A percentile compares a stretch with the other conserved stretches of the same genome.
phyloP scores from a whole-genome alignment of 2,113 vertebrate species.

The Vidua chalybeata region DNA sequence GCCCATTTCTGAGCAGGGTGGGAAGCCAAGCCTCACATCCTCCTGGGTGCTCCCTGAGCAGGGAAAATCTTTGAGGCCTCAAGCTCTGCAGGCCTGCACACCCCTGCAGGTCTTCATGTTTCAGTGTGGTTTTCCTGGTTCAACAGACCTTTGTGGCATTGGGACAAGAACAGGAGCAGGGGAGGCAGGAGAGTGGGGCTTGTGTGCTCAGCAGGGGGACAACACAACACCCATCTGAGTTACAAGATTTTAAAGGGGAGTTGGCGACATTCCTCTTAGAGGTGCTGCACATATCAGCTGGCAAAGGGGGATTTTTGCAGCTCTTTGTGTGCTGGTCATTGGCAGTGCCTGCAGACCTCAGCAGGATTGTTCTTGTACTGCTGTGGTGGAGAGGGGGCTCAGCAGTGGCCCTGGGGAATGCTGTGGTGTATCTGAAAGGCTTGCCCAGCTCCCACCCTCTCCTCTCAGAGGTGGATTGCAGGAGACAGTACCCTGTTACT shows the following conservation, averaged over 20 bases:
- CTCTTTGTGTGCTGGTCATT: not conserved
- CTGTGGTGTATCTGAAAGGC: fast-evolving
- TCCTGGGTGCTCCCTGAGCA: not conserved
- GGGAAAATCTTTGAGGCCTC: not conserved
- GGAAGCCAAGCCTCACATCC: not conserved
- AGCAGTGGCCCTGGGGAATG: not conserved
- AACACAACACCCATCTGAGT: fast-evolving
- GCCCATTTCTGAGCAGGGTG: fast-evolving
- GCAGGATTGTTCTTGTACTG: fast-evolving
- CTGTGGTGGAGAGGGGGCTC: not conserved
- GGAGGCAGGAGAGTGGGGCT: fast-evolving
- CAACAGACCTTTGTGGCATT: not conserved
- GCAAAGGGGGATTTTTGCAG: not conserved
- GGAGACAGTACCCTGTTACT: not conserved
- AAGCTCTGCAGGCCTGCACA: not conserved
- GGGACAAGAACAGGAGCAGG: not conserved
- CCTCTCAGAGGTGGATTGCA: not conserved
- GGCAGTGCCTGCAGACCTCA: not conserved
- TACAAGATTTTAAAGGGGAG: not conserved
- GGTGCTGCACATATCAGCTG: not conserved
- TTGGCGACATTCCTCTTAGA: not conserved
- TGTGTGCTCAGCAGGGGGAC: not conserved
- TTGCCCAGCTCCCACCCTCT: not conserved
- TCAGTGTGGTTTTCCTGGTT: not conserved
- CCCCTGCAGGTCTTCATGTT: fast-evolving